Conservation (phyloP, 2,797 vertebrate species). For the Myiotriccus ornatus region DNA sequence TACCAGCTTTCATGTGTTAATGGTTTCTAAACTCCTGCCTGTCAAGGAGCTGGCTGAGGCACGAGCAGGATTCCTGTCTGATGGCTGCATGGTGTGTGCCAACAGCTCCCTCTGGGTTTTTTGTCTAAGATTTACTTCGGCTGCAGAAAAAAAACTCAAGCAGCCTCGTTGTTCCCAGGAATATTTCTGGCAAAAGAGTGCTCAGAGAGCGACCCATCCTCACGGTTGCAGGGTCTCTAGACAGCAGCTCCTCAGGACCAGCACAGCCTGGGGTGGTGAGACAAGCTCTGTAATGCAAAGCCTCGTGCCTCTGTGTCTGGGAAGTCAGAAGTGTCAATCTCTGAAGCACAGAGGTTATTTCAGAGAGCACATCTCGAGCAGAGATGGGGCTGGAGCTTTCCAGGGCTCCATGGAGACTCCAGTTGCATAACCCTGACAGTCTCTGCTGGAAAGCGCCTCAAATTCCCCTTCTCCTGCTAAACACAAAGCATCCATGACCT, state of each 20-base stretch:
- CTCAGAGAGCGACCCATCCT: neutral
- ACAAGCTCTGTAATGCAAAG: neutral
- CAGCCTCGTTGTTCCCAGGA: neutral
- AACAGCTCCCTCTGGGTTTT: slow-evolving; percentile 62
- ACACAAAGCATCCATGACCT: neutral
- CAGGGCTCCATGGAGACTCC: slow-evolving; percentile 6
- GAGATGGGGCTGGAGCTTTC: neutral
- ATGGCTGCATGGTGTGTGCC: neutral
- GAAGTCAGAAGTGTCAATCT: neutral
- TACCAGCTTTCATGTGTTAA: neutral
- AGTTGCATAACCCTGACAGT: neutral
- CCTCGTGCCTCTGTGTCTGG: neutral
- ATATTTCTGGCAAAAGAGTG: neutral
- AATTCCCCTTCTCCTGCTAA: neutral
- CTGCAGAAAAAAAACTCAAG: neutral
- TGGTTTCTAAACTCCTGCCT: slow-evolving; percentile 19
- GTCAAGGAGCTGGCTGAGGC: neutral
- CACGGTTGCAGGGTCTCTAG: neutral
- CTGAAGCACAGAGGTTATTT: neutral
- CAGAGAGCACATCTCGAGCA: neutral
- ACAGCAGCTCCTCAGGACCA: neutral
- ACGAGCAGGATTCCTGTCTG: neutral
- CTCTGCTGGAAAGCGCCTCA: neutral
- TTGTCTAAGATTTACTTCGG: slow-evolving; percentile 28
- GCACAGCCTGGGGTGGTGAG: neutral